Conservation (phyloP, 2,888 invertebrate species). For the Morpho achilles region DNA sequence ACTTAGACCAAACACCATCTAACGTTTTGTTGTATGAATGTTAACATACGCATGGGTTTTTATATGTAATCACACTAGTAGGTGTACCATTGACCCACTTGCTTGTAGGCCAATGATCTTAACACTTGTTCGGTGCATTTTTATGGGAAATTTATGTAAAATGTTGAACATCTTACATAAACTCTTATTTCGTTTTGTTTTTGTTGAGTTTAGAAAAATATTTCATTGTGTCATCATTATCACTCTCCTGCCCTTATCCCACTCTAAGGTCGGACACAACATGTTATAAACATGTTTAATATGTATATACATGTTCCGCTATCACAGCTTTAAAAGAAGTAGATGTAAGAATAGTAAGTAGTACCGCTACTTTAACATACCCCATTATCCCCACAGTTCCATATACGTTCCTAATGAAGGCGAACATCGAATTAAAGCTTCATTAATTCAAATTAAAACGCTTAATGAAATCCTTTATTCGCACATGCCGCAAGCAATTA, state of each 20-base stretch:
- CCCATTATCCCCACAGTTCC: not conserved
- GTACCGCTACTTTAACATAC: not conserved
- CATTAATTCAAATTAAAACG: slow-evolving; percentile 34
- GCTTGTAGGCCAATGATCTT: slow-evolving; percentile 27
- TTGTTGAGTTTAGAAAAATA: not conserved
- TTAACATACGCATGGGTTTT: slow-evolving; percentile 14
- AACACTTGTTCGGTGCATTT: slow-evolving; percentile 35
- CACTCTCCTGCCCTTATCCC: too few species aligned
- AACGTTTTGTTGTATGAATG: slow-evolving; percentile 15
- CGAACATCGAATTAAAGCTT: slow-evolving; percentile 30
- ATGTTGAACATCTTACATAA: slow-evolving; percentile 18
- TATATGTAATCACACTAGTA: slow-evolving; percentile 13
- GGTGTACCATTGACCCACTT: slow-evolving; percentile 43
- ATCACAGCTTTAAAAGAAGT: too few species aligned
- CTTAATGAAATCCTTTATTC: slow-evolving; percentile 31
- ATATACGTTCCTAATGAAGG: slow-evolving; percentile 8
- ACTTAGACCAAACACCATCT: slow-evolving; percentile 12
- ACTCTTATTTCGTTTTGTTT: slow-evolving; percentile 5
- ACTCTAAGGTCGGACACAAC: too few species aligned
- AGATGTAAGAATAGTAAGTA: too few species aligned
- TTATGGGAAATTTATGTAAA: slow-evolving; percentile 42
- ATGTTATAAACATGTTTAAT: too few species aligned
- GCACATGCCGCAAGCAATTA: slow-evolving; percentile 26
- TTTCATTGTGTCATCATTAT: too few species aligned
- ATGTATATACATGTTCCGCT: too few species aligned